These are phyloP conservation scores for Zeus faber DNA, from an alignment of 2,113 vertebrate species.

Conservation along the genomic window DNA sequence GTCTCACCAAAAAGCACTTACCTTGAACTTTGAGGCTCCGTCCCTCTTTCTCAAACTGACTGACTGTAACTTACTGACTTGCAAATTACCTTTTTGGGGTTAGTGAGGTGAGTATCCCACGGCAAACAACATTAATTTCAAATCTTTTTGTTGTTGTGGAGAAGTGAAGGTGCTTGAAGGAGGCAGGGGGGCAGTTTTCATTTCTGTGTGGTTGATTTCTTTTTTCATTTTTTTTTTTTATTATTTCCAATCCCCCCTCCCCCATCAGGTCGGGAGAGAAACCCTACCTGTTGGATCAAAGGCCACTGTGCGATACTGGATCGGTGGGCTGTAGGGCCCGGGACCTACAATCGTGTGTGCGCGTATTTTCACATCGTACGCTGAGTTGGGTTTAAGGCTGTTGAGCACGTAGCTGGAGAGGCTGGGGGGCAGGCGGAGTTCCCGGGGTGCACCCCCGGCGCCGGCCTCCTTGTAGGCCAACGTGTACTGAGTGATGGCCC, in stretches of 20 bases:
- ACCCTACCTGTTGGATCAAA: conserved; percentile 92
- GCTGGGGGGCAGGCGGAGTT: conserved; percentile 83
- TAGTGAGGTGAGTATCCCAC: conserved; percentile 74
- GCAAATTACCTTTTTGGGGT: conserved; percentile 70
- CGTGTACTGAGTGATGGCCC: conserved; percentile 90
- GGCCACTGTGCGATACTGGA: conserved; percentile 96
- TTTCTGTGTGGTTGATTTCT: conserved; percentile 48
- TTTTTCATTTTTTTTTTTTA: conserved; percentile 23
- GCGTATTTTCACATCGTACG: conserved; percentile 95
- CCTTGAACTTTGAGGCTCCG: conserved; percentile 64
- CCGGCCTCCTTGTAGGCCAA: conserved; percentile 89
- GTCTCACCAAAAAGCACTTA: conserved; percentile 76
- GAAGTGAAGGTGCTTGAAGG: conserved; percentile 66
- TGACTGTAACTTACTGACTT: conserved; percentile 79
- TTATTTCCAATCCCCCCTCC: conserved; percentile 57
- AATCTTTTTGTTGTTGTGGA: conserved; percentile 60
- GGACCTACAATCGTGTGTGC: conserved; percentile 97
- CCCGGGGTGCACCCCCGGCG: conserved; percentile 68
- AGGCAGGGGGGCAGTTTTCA: conserved; percentile 49
- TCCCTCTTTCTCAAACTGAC: conserved; percentile 70
- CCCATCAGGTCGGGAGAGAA: conserved; percentile 63
- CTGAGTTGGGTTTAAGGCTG: conserved; percentile 92
- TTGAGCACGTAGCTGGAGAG: conserved; percentile 86
- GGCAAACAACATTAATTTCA: conserved; percentile 54
- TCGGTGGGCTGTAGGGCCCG: conserved; percentile 94